phyloP scores from a whole-genome alignment of 2,888 invertebrate species.

The Scaptomyza parva region DNA sequence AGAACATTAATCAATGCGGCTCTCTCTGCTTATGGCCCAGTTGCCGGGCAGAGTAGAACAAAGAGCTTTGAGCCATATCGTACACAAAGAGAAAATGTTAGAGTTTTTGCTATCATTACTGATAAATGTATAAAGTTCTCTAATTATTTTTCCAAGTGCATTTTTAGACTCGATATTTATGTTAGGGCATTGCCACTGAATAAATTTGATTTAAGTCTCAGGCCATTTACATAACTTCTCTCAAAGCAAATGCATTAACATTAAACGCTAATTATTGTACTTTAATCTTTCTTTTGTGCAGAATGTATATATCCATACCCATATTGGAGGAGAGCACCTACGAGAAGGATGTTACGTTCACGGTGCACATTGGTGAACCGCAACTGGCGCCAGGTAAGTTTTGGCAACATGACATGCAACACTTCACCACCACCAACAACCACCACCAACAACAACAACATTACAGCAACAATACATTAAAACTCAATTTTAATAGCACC shows the following conservation, averaged over 20 bases:
- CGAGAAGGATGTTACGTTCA: slow-evolving; percentile 97
- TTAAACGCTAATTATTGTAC: slow-evolving; percentile 25
- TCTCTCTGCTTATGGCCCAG: slow-evolving; percentile 28
- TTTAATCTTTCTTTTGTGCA: slow-evolving; percentile 86
- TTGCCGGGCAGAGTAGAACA: not conserved
- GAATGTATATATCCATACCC: slow-evolving; percentile 93
- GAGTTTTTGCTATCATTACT: too few species aligned
- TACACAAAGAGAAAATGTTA: not conserved
- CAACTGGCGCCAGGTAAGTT: slow-evolving; percentile 92
- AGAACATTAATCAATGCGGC: slow-evolving; percentile 60
- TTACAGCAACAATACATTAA: slow-evolving; percentile 17
- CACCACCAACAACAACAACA: not conserved
- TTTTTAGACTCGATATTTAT: not conserved
- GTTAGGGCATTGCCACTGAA: slow-evolving; percentile 24
- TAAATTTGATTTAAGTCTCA: slow-evolving; percentile 20
- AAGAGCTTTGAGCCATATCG: slow-evolving; percentile 1
- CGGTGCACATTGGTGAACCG: slow-evolving; percentile 96
- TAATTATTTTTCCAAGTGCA: not conserved
- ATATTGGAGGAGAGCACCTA: slow-evolving; percentile 99
- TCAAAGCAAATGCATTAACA: too few species aligned
- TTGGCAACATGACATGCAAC: slow-evolving; percentile 20
- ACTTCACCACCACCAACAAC: not conserved
- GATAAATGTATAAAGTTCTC: not conserved
- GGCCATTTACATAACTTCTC: slow-evolving; percentile 16
- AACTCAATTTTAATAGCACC: slow-evolving; percentile 50